These are phyloP conservation scores for Cottoperca gobio DNA, from an alignment of 2,797 vertebrate species.

Conservation along the genomic window DNA sequence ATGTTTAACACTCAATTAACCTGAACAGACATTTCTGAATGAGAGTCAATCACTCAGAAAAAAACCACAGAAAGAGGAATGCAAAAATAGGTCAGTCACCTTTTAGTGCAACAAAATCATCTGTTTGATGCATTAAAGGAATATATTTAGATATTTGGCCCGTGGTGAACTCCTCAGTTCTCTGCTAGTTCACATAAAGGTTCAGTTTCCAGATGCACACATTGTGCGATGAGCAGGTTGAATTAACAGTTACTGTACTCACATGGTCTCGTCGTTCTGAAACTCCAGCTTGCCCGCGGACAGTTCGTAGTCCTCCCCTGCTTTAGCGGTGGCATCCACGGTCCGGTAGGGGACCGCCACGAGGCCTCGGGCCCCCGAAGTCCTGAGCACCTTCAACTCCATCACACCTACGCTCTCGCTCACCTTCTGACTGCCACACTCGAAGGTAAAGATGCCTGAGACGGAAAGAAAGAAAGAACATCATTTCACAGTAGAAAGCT, in stretches of 20 bases:
- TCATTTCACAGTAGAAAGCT: background rate
- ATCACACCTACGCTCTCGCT: slow-evolving; percentile 85
- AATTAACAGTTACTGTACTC: slow-evolving; percentile 69
- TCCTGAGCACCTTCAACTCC: slow-evolving; percentile 84
- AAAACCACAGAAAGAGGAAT: slow-evolving; percentile 5
- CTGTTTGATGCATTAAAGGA: background rate
- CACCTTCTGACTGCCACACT: slow-evolving; percentile 80
- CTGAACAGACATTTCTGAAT: slow-evolving; percentile 26
- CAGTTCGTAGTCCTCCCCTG: slow-evolving; percentile 88
- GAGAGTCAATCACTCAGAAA: slow-evolving; percentile 24
- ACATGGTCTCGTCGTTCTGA: slow-evolving; percentile 91
- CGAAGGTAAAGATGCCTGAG: slow-evolving; percentile 89
- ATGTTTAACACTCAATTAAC: slow-evolving; percentile 52
- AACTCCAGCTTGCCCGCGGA: slow-evolving; percentile 87
- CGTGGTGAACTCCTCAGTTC: background rate
- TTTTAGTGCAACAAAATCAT: background rate
- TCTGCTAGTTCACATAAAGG: background rate
- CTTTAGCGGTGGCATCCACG: slow-evolving; percentile 83
- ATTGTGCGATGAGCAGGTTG: background rate
- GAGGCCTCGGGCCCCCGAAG: slow-evolving; percentile 84
- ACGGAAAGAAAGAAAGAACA: background rate
- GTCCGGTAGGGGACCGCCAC: slow-evolving; percentile 85
- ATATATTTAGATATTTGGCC: background rate
- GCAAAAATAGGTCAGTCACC: background rate
- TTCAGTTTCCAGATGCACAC: background rate